Evolutionary conservation across 37 sponge, comb jelly and placozoan species (phyloP).

Genomic region (Ephydatia muelleri): DNA sequence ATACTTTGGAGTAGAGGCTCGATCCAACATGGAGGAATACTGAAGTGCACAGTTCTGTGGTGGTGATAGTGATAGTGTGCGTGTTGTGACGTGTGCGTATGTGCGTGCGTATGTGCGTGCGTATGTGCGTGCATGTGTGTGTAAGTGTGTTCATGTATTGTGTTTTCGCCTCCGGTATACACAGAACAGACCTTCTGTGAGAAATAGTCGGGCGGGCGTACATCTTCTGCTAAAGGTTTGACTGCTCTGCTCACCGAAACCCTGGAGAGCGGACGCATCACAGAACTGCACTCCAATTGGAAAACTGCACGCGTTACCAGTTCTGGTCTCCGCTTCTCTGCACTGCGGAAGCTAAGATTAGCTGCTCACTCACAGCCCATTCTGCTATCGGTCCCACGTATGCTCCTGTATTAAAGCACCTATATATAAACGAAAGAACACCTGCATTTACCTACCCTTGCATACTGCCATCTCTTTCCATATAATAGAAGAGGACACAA

Average conservation of each 20-base stretch:
- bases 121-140: slow-evolving; percentile 3
- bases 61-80: too few species aligned
- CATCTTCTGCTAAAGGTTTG: slow-evolving; percentile 70
- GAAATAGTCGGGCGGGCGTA: slow-evolving; percentile 55
- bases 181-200: slow-evolving; percentile 70
- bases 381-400: slow-evolving; percentile 23
- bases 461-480: slow-evolving; percentile 2
- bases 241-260: slow-evolving; percentile 84
- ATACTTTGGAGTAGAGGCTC: slow-evolving; percentile 72
- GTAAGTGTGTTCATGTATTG: not conserved
- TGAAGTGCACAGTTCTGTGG: slow-evolving; percentile 84
- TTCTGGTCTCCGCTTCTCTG: slow-evolving; percentile 90
- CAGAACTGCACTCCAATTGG: not conserved
- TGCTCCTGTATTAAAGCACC: not conserved
- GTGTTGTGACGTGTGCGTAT: not conserved
- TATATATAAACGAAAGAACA: not conserved
- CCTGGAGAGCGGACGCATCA: slow-evolving; percentile 27
- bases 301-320: slow-evolving; percentile 54
- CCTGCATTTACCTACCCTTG: not conserved
- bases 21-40: slow-evolving; percentile 87
- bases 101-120: not conserved
- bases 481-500: too few species aligned
- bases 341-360: slow-evolving; percentile 87
- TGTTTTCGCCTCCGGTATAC: not conserved
- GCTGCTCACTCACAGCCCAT: slow-evolving; percentile 85